Evolutionary conservation across 2,888 invertebrate genomes (phyloP), one percentile per base, ranked within the genome.

Genomic region (Scaptomyza reducta): DNA sequence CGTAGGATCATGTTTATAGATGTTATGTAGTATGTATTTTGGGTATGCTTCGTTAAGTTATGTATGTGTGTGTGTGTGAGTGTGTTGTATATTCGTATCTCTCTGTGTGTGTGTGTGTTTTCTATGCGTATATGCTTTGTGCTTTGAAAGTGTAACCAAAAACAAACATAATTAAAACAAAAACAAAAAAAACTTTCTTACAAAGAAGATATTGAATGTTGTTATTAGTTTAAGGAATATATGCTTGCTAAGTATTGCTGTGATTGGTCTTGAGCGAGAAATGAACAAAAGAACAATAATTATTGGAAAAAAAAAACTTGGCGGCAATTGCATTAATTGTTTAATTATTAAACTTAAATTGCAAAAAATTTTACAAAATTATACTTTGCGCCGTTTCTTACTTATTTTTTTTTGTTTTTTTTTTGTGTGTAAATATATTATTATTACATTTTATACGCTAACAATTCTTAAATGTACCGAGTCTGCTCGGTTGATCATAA

Each of bases 321-420:
- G 69, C 74, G 74, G 51, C 73, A 69, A 82, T 73, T 75, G 78
- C 75, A 73, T 70, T 70, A 74, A 66, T 70, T 83, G 62, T 73
- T 77, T 61, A 47, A 63, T 64, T 55, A 13, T 59, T 64, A 86
- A 86, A 89, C 77, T 74, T 75, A 79, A 87, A 77, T 81, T 83
- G 69, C 78, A 74, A 80, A 86, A 86, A 84, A 74, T 89, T 89
- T 70, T 90, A 83, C 86, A 89, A 86, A 89, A 87, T 75, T 53
- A 83, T 86, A 86, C 56, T 72, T 82, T 77, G 76, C 74, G 74
- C 70, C 77, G 45, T 69, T 64, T 51, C 59, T 57, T 44, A 18
- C 40, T 46, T 55, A 31, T 41, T 50, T 44, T 25, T 58, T 62
- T 45, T 55, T n/a, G n/a, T n/a, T 22, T 22, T 2, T 22, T 5